These are phyloP conservation scores for Morus bassanus DNA, from an alignment of 2,797 vertebrate species.

Conservation along the genomic window DNA sequence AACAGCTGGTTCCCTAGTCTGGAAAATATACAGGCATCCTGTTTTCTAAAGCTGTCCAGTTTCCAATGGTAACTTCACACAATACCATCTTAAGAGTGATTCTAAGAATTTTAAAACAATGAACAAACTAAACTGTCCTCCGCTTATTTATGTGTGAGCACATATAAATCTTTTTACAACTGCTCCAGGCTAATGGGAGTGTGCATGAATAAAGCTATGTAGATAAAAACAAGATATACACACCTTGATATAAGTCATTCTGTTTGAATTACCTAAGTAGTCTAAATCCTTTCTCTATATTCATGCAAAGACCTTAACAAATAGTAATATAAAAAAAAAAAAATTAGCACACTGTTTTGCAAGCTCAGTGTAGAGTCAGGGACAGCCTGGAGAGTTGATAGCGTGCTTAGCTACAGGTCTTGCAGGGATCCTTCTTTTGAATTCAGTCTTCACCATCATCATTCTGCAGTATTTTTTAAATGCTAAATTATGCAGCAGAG, in stretches of 20 bases:
- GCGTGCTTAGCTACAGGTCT: not conserved
- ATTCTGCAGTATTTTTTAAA: not conserved
- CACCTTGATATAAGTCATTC: not conserved
- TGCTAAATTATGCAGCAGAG: not conserved
- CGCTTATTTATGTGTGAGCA: not conserved
- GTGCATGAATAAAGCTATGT: not conserved
- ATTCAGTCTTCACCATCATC: not conserved
- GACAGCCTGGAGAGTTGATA: not conserved
- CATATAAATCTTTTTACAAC: not conserved
- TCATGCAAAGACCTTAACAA: not conserved
- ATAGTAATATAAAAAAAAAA: not conserved
- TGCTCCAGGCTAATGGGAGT: not conserved
- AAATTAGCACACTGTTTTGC: not conserved
- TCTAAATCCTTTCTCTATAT: not conserved
- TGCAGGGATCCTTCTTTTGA: not conserved
- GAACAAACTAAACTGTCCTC: not conserved
- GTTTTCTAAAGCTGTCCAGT: not conserved
- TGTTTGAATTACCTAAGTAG: not conserved
- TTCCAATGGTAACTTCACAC: not conserved
- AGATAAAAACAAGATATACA: not conserved
- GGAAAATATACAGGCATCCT: slow-evolving; percentile 10
- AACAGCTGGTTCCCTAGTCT: not conserved
- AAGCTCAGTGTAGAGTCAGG: not conserved
- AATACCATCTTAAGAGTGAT: not conserved
- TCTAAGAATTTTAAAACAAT: not conserved